phyloP scores from a whole-genome alignment of 2,888 invertebrate species.

The Mongoloraphidia duomilia region DNA sequence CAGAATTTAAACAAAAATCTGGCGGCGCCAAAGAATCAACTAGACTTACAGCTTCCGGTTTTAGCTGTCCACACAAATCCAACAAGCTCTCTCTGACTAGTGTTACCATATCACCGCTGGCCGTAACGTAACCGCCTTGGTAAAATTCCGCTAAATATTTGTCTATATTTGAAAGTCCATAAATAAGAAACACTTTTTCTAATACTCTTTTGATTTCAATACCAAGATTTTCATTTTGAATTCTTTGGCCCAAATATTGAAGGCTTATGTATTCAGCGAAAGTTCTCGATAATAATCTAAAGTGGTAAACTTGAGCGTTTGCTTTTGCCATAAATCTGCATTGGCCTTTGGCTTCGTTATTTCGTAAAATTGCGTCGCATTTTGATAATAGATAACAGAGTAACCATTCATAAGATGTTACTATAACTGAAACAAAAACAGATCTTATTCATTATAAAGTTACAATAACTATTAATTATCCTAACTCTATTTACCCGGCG shows the following conservation, averaged over 20 bases:
- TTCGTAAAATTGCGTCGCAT: slow-evolving; percentile 46
- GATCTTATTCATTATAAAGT: slow-evolving; percentile 1
- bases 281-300: slow-evolving; percentile 55
- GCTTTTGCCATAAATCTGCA: slow-evolving; percentile 65
- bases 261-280: slow-evolving; percentile 60
- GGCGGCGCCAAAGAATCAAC: slow-evolving; percentile 81
- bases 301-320: slow-evolving; percentile 68
- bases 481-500: no score
- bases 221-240: slow-evolving; percentile 27
- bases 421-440: slow-evolving; percentile 42
- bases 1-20: slow-evolving; percentile 78
- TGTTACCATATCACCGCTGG: slow-evolving; percentile 32
- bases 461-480: background rate
- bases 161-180: slow-evolving; percentile 41
- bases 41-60: slow-evolving; percentile 58
- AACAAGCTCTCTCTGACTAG: slow-evolving; percentile 53
- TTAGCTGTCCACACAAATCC: slow-evolving; percentile 51
- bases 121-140: slow-evolving; percentile 34
- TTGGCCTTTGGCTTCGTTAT: slow-evolving; percentile 37
- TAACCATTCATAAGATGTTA: slow-evolving; percentile 68
- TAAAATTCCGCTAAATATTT: slow-evolving; percentile 46
- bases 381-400: slow-evolving; percentile 62
- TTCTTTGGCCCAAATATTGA: slow-evolving; percentile 33
- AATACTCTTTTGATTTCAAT: slow-evolving; percentile 28
- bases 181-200: slow-evolving; percentile 37